Evolutionary conservation across 2,113 vertebrate species (phyloP), one percentile per base, ranked within the genome.

Genomic region (Alligator mississippiensis): DNA sequence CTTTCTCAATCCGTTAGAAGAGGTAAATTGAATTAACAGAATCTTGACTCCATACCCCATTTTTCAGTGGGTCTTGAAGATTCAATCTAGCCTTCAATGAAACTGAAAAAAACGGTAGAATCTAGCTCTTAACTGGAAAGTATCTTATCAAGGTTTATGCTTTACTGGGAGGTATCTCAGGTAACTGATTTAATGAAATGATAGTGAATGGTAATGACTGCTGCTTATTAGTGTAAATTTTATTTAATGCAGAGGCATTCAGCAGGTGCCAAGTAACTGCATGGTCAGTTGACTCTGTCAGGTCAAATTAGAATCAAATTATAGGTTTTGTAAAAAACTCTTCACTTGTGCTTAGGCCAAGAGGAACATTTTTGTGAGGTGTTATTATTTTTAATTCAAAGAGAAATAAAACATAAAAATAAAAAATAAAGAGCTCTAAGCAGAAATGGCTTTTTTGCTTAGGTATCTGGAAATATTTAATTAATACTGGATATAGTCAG

Each of bases 211-310:
- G 77, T 92, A 94, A 95, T 95, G 94, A 96, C 90, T 93, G 91
- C 81, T 82, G 77, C 58, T 97, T 95, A 96, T 95, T 96, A 96
- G 79, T 77, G 19, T 90, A 95, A 91, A 96, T 97, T 88, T 96
- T 92, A 75, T 81, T 93, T 97, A 96, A 96, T 87, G 61, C 77
- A 80, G 62, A 96, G 79, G 88, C 77, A 94, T 93, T 93, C 90
- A 94, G 96, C 80, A 96, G 91, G 85, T 96, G 95, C 94, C 96
- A 95, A 95, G 84, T 93, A 93, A 85, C 93, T 94, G 81, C 96
- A 97, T 94, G 95, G 94, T 93, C 95, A 96, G 97, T 96, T 96
- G 94, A 96, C 87, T 95, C 86, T 97, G 93, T 96, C 96, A 95
- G 90, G 96, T 92, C 87, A 96, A 93, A 97, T 97, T 95, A 97